Percentiles rank a stretch among this genome's conserved stretches.
phyloP scores from a whole-genome alignment of 2,888 invertebrate genomes.

The Drosophila macrospina region DNA sequence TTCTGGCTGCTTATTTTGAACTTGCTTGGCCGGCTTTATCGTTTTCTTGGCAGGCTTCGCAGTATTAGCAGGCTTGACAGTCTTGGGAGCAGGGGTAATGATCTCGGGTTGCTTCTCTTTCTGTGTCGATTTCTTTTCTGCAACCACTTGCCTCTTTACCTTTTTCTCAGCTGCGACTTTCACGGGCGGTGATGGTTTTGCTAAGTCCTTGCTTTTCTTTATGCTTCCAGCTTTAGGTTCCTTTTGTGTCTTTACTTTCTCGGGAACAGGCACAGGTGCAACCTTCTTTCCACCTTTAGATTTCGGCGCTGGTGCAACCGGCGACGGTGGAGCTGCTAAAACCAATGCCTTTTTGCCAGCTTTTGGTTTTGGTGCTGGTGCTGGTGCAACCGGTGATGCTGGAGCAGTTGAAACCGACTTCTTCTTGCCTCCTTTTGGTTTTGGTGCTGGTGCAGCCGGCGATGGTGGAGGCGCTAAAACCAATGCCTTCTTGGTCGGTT shows the following conservation, averaged over 20 bases:
- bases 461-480: conserved; percentile 62
- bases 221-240: neutral
- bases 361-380: conserved; percentile 8
- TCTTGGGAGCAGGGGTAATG: neutral
- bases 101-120: conserved; percentile 1
- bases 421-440: conserved; percentile 8
- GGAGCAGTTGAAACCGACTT: neutral
- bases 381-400: neutral
- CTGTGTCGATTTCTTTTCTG: conserved; percentile 19
- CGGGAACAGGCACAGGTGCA: neutral
- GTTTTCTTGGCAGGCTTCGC: neutral
- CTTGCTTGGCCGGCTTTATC: neutral
- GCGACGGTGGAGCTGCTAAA: conserved; percentile 58
- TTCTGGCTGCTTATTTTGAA: conserved; percentile 19
- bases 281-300: conserved; percentile 22
- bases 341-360: conserved; percentile 44
- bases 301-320: conserved; percentile 18
- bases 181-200: neutral
- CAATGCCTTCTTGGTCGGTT: conserved; percentile 44
- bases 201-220: neutral
- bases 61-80: neutral
- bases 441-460: conserved; percentile 38
- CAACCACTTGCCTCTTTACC: neutral
- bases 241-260: neutral
- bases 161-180: conserved; percentile 4